Evolutionary conservation across 1,140 invertebrate species (phyloP).

Genomic region (Magallana angulata): DNA sequence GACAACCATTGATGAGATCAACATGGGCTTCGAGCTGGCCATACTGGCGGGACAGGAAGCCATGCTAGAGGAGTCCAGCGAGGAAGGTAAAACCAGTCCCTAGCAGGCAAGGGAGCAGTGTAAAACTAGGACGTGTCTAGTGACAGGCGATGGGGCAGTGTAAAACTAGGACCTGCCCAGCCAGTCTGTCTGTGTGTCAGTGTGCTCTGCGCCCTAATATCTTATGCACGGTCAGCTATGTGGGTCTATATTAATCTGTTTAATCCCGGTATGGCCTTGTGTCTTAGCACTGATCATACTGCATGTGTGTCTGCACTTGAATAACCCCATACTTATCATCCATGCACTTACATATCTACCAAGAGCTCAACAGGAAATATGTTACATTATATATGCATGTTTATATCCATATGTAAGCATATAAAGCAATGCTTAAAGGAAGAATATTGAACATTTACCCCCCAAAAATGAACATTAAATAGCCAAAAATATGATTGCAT

Average conservation of each 20-base stretch:
- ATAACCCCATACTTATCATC: too few relatives aligned
- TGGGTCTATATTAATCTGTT: not conserved
- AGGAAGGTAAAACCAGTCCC: slow-evolving; percentile 48
- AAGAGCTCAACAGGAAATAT: not conserved
- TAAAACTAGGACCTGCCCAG: not conserved
- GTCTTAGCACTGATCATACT: too few relatives aligned
- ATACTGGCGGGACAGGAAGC: slow-evolving; percentile 68
- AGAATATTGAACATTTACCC: too few relatives aligned
- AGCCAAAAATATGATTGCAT: too few relatives aligned
- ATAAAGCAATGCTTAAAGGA: too few relatives aligned
- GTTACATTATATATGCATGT: too few relatives aligned
- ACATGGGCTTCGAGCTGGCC: slow-evolving; percentile 71
- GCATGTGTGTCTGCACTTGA: too few relatives aligned
- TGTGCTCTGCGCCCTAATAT: slow-evolving; percentile 1
- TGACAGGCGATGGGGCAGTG: not conserved
- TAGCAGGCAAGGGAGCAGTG: not conserved
- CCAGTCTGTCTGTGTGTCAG: not conserved
- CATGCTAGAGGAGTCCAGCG: slow-evolving; percentile 44
- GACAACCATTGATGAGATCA: slow-evolving; percentile 73
- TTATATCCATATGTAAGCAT: too few relatives aligned
- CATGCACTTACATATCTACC: not conserved
- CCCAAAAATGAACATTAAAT: too few relatives aligned
- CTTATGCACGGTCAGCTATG: not conserved
- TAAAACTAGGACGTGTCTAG: not conserved
- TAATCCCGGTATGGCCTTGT: not conserved